Evolutionary conservation across 2,888 invertebrate genomes (phyloP), one percentile per base, ranked within the genome.

Genomic region (Drosophila villosipedis): DNA sequence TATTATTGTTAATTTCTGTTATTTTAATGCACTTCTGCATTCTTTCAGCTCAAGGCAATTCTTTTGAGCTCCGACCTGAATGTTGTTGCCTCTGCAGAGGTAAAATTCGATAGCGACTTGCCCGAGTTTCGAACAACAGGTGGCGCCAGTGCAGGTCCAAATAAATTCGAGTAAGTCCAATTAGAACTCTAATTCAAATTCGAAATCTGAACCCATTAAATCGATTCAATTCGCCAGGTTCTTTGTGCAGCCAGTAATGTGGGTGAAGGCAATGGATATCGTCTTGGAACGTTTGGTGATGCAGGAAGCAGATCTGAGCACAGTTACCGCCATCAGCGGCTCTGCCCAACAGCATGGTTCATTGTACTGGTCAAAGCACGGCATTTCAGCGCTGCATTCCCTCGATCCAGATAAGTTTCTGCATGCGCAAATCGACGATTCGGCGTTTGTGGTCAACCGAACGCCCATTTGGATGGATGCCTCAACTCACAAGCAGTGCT

Each of bases 311-410:
- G 97, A 98, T 92, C 97, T 99, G 90, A 95, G 96, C 28, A 95
- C 95, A 76, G 96, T 99, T n/a, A 95, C 94, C 0, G 97, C 97
- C 0, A 94, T 99, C 68, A 98, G 98, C 19, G 99, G 99, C 0
- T 96, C 97, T 75, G 99, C 97, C 4, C 99, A 99, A 97, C 99
- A 99, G 97, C 99, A 99, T 93, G 99, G 99, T 0, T 98, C 98
- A 52, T 97, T 99, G 0, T 99, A 97, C 94, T 99, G 99, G 99
- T 95, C 96, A 55, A 95, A 95, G 74, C 97, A 97, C 19, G 96
- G 97, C 0, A 95, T 95, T 64, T 87, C 94, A 19, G 94, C 94
- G 0, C 94, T 99, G 25, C 92, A 94, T 63, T 95, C 94, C 54
- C 94, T 99, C 33, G 95, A 97, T 62, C 94, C 97, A 0, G 95